Percentiles rank a stretch among this genome's conserved stretches.
Conservation (phyloP, 2,113 vertebrate species). For the Notarius lentiginosus region DNA sequence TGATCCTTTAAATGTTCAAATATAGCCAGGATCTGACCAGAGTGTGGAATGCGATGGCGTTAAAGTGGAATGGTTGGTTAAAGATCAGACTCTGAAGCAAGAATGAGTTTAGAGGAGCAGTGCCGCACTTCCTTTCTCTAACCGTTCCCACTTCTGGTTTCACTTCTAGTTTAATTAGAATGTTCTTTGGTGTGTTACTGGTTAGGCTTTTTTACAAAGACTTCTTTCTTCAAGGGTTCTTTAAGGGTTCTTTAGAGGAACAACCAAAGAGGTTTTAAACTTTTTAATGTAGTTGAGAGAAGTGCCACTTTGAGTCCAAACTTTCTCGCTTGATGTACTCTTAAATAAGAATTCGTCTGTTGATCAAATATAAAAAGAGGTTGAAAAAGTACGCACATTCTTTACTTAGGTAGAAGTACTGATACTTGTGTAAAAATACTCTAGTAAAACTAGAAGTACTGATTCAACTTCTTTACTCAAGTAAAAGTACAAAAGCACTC, state of each 20-base stretch:
- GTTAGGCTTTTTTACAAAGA: too few relatives aligned
- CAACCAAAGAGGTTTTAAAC: neutral
- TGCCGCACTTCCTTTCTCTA: slow-evolving; percentile 3
- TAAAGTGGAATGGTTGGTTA: slow-evolving; percentile 9
- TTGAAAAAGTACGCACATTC: too few relatives aligned
- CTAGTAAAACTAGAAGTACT: too few relatives aligned
- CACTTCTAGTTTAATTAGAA: neutral
- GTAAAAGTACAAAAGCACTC: too few relatives aligned
- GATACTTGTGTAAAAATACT: too few relatives aligned
- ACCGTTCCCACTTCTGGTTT: slow-evolving; percentile 1
- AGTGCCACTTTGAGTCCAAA: neutral
- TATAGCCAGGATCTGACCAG: slow-evolving; percentile 47
- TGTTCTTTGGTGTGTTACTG: too few relatives aligned
- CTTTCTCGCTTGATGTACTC: too few relatives aligned
- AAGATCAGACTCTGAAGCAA: neutral
- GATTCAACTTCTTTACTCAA: too few relatives aligned
- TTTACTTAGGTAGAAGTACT: too few relatives aligned
- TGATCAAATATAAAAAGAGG: too few relatives aligned
- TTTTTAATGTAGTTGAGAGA: neutral
- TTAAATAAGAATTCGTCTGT: too few relatives aligned
- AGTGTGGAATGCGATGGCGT: slow-evolving; percentile 37
- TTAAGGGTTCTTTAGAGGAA: neutral
- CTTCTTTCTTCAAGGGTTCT: neutral
- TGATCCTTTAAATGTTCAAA: slow-evolving; percentile 57
- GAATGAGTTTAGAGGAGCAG: neutral